phyloP scores from a whole-genome alignment of 2,113 vertebrate species.

The Ammospiza caudacuta region DNA sequence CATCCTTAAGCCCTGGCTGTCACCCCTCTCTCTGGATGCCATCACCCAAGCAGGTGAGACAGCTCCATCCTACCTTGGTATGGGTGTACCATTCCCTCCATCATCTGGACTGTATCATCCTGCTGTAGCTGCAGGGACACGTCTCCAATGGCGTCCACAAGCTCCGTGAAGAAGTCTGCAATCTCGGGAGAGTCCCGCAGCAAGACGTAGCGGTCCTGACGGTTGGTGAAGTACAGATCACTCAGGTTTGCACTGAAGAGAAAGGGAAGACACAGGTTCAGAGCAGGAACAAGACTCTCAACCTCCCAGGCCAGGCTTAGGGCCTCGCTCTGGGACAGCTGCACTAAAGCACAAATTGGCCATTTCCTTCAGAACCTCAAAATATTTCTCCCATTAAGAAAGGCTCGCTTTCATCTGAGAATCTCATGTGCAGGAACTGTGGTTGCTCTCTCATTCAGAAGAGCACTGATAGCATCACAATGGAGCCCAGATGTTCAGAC shows the following conservation, averaged over 20 bases:
- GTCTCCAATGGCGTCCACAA: slow-evolving; percentile 89
- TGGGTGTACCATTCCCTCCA: slow-evolving; percentile 91
- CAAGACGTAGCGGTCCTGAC: slow-evolving; percentile 96
- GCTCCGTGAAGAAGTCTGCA: slow-evolving; percentile 91
- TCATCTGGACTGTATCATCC: slow-evolving; percentile 83
- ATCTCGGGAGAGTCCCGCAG: slow-evolving; percentile 89
- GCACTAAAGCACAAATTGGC: neutral
- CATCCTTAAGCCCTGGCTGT: neutral
- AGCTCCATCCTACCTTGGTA: slow-evolving; percentile 82
- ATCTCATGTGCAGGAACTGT: neutral
- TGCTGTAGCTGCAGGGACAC: slow-evolving; percentile 89
- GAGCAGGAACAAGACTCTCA: neutral
- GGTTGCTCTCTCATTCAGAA: neutral
- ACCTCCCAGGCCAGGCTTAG: neutral
- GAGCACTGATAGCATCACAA: neutral
- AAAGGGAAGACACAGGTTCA: neutral
- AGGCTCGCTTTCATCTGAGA: neutral
- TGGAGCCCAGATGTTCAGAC: neutral
- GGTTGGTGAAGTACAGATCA: slow-evolving; percentile 97
- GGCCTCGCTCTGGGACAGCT: neutral
- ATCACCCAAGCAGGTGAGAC: neutral
- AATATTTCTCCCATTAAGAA: neutral
- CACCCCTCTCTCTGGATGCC: neutral
- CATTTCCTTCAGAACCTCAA: neutral
- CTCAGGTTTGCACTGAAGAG: slow-evolving; percentile 90